Evolutionary conservation across 2,113 vertebrate genomes (phyloP).

Genomic region (Catagonus wagneri): DNA sequence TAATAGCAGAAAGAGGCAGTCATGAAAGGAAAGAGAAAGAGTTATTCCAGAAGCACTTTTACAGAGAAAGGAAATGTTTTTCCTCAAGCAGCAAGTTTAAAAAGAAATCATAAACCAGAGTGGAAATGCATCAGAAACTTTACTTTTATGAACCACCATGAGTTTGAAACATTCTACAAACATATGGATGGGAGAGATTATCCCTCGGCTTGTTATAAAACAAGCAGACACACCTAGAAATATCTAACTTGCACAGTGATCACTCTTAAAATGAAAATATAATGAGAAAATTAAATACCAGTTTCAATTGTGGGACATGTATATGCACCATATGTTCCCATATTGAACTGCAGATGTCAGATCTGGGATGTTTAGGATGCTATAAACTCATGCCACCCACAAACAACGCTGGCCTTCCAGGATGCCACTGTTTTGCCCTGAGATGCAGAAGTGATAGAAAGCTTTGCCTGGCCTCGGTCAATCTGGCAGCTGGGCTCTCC

Average conservation of each 20-base stretch:
- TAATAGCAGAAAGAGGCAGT: background rate
- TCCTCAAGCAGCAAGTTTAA: background rate
- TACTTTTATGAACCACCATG: background rate
- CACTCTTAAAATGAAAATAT: constrained; percentile 11
- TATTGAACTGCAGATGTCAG: background rate
- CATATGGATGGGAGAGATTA: background rate
- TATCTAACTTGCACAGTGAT: background rate
- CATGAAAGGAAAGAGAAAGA: background rate
- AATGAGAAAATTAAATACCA: background rate
- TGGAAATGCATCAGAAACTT: background rate
- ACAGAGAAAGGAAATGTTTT: background rate
- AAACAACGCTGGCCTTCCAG: background rate
- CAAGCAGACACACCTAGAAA: background rate
- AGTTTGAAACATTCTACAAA: background rate
- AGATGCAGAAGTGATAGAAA: background rate
- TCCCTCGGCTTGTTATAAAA: background rate
- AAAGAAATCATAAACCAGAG: background rate
- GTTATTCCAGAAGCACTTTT: background rate
- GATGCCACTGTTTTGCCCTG: background rate
- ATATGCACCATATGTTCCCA: background rate
- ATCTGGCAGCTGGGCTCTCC: background rate
- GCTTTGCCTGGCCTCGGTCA: background rate
- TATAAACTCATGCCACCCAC: background rate
- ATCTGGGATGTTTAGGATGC: background rate
- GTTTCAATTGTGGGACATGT: background rate